Base-by-base conservation (phyloP, 1,140 invertebrate species). In the Hyles euphorbiae region DNA sequence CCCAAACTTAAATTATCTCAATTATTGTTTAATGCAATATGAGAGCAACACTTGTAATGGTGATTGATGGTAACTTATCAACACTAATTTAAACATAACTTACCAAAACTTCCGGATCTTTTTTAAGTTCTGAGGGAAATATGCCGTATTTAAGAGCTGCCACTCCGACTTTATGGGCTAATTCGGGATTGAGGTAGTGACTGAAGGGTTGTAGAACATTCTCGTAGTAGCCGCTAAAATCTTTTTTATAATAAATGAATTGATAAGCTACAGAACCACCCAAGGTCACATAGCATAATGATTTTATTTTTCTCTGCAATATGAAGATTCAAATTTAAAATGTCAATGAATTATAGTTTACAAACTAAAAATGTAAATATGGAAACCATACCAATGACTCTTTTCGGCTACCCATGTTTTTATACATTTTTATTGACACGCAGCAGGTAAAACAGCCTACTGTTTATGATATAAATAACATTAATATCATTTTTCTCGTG, bases 111-210 rank as follows among this genome's bases (percentile, higher is more conserved):
- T 87, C 56, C 5, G 93, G 89, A 83, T 96, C 95, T 46, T 90
- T 68, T 58, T 81, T 90, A 33, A 73, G 85, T 61, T 91, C 91
- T 56, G 76, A 82, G 12, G 94, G 93, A 50, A 94, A 87, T 1
- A 98, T 52, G 36, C 93, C 92, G 89, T 94, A 94, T 90, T 97
- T 97, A 8, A 93, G 90, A 5, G 92, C 89, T 53, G 90, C 86
- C 3, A 98, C 89, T 7, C 95, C 95, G 34, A 96, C 60, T 64
- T 92, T 93, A 81, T 98, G 97, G 8, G 96, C 93, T 56, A 83
- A 90, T 90, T 98, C 97, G 1, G 96, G 94, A 79, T 94, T 92
- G 3, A 95, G 59, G 47, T 79, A 76, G 66, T 92, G 93, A 22
- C 92, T 82, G 4, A 94, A 8, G n/a, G 96, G 96, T 91, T 95